These are phyloP conservation scores for Cydia amplana DNA, from an alignment of 1,140 invertebrate species.

Conservation along the genomic window DNA sequence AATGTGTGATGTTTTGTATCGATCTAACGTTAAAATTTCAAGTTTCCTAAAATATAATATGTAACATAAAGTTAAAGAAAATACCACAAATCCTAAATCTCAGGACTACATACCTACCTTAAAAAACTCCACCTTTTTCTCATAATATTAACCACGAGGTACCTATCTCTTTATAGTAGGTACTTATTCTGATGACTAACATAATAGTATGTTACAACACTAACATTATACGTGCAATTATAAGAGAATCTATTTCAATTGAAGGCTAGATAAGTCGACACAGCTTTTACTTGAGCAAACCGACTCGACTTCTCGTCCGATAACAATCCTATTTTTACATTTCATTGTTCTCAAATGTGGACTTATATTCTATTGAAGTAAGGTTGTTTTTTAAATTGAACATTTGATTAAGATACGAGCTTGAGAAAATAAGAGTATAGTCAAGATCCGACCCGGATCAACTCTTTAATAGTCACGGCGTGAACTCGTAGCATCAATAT, in stretches of 20 bases:
- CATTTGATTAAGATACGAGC: neutral
- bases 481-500: constrained; percentile 56
- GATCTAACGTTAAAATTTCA: too few relatives aligned
- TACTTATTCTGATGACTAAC: neutral
- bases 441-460: constrained; percentile 57
- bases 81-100: too few relatives aligned
- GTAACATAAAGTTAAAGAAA: too few relatives aligned
- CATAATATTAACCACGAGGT: neutral
- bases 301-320: neutral
- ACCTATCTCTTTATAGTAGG: too few relatives aligned
- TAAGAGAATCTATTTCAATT: neutral
- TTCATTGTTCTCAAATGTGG: neutral
- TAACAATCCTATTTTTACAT: neutral
- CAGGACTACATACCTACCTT: neutral
- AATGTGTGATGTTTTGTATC: too few relatives aligned
- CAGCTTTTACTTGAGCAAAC: constrained; percentile 5
- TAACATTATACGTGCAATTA: neutral
- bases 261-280: neutral
- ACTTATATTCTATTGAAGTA: neutral
- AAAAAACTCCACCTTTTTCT: neutral
- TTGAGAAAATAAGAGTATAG: neutral
- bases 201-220: neutral
- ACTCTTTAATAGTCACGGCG: constrained; percentile 40
- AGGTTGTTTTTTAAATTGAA: neutral
- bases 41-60: too few relatives aligned